These are phyloP conservation scores for Xiphorhynchus erythropygius DNA, from an alignment of 2,797 vertebrate genomes.

Conservation along the genomic window DNA sequence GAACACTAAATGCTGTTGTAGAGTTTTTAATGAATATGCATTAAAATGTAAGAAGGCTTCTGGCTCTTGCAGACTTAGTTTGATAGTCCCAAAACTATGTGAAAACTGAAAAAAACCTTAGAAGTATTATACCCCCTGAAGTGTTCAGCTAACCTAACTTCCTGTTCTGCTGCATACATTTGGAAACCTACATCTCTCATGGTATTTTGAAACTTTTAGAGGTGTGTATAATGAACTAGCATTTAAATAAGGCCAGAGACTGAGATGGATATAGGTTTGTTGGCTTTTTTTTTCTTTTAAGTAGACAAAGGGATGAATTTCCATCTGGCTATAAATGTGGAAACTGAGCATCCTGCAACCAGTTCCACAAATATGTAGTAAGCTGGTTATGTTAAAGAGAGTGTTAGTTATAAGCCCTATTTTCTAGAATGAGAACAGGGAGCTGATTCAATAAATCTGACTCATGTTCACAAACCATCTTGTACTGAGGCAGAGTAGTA, in stretches of 20 bases:
- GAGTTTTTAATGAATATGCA: constrained; percentile 68
- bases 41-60: constrained; percentile 72
- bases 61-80: constrained; percentile 62
- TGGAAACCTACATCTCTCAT: not conserved
- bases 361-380: not conserved
- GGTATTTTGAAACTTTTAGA: not conserved
- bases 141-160: constrained; percentile 18
- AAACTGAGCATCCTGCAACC: not conserved
- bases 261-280: not conserved
- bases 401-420: not conserved
- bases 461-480: not conserved
- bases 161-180: constrained; percentile 2
- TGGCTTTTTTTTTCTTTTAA: not conserved
- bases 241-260: not conserved
- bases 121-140: not conserved
- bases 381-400: not conserved
- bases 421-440: not conserved
- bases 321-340: not conserved
- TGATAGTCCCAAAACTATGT: constrained; percentile 33
- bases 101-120: not conserved
- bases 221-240: not conserved
- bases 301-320: not conserved
- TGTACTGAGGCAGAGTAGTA: not conserved
- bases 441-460: not conserved
- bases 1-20: constrained; percentile 74